Evolutionary conservation across 1,140 invertebrate species (phyloP), one percentile per base, ranked within the genome.

Genomic region (Aphidius ervi): DNA sequence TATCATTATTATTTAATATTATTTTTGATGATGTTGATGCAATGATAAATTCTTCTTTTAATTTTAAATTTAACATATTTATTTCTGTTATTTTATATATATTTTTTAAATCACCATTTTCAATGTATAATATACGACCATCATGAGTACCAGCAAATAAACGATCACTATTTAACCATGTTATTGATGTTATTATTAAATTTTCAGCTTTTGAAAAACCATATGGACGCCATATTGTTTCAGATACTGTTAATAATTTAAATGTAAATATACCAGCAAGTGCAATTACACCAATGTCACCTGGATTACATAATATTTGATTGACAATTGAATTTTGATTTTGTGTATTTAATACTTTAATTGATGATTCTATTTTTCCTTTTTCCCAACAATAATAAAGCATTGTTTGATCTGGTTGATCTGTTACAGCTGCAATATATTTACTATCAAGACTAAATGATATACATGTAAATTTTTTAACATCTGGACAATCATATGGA

Each of bases 311-410:
- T n/a, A 82, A 76, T 41, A 91, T 79, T 80, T 77, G 70, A 46
- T 81, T 74, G 5, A 76, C 64, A 16, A 79, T 71, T 1, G 79
- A 76, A 7, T 82, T 80, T 54, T 80, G 77, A n/a, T 82, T 84
- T 65, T 85, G 86, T 0, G 82, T 76, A 74, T 85, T 87, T 65
- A 86, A 83, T 48, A 88, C 82, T 74, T 89, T 90, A 2, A 85
- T 83, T 54, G 84, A 84, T 56, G 88, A 90, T 67, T 93, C 87
- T 1, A 94, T 81, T 76, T 91, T 91, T 2, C 87, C 87, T 74
- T 89, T 92, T 66, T 94, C 91, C 87, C 90, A 92, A 68, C 88
- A 88, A 75, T 90, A 95, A 72, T 87, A 88, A 55, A 92, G 82
- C 72, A 94, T 82, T 31, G 83, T 87, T 83, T 87, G 93, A 69